phyloP scores from a whole-genome alignment of 2,113 vertebrate genomes.

The Engystomops pustulosus region DNA sequence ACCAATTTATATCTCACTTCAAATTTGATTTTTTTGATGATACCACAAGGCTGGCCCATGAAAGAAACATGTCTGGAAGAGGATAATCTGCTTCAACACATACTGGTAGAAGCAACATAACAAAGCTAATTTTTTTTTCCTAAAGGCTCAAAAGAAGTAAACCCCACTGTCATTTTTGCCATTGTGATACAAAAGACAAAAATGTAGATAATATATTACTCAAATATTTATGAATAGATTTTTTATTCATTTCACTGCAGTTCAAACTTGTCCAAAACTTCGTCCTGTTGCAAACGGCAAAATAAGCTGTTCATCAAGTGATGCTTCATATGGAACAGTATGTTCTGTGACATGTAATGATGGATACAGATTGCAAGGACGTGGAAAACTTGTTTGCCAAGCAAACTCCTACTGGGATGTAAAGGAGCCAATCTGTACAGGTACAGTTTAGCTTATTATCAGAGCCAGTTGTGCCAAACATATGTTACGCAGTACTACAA shows the following conservation, averaged over 20 bases:
- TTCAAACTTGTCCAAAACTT: conserved; percentile 85
- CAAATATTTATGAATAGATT: too few relatives aligned
- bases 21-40: too few relatives aligned
- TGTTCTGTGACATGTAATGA: conserved; percentile 85
- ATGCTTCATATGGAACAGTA: conserved; percentile 76
- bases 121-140: too few relatives aligned
- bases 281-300: conserved; percentile 76
- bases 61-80: too few relatives aligned
- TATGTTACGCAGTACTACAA: not conserved
- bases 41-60: too few relatives aligned
- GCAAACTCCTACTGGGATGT: conserved; percentile 88
- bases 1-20: too few relatives aligned
- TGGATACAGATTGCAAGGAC: conserved; percentile 87
- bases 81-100: too few relatives aligned
- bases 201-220: too few relatives aligned
- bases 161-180: too few relatives aligned
- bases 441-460: conserved; percentile 74
- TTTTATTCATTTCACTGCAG: conserved; percentile 68
- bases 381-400: conserved; percentile 82
- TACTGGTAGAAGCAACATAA: too few relatives aligned
- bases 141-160: too few relatives aligned
- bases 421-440: conserved; percentile 87
- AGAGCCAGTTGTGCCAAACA: not conserved
- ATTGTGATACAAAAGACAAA: too few relatives aligned
- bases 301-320: conserved; percentile 81